phyloP scores from a whole-genome alignment of 2,888 invertebrate species.

The Smittia aterrima region DNA sequence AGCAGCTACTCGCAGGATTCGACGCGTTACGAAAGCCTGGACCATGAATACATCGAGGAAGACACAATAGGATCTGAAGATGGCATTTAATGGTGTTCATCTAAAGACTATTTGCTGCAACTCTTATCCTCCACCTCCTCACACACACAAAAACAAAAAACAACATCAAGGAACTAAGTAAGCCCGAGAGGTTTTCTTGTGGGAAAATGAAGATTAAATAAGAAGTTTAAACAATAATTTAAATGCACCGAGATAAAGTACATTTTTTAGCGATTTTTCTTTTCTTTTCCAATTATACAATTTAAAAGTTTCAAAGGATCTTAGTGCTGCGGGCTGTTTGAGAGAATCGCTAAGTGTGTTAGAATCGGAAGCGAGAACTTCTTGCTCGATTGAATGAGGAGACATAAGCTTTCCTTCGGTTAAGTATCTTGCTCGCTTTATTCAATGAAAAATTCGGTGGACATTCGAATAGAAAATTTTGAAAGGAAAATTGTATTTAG shows the following conservation, averaged over 20 bases:
- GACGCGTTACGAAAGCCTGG: constrained; percentile 19
- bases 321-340: not conserved
- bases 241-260: constrained; percentile 35
- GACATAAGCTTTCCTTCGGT: not conserved
- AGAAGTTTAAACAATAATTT: constrained; percentile 27
- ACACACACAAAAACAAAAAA: not conserved
- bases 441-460: not conserved
- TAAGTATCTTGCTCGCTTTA: not conserved
- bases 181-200: not conserved
- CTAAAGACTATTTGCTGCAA: not conserved
- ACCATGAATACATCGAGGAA: constrained; percentile 14
- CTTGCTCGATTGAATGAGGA: too few species aligned
- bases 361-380: too few species aligned
- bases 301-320: not conserved
- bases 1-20: constrained; percentile 36
- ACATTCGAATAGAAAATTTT: not conserved
- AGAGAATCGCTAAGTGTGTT: not conserved
- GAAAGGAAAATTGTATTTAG: too few species aligned
- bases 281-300: not conserved
- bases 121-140: constrained; percentile 5
- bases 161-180: not conserved
- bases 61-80: constrained; percentile 33
- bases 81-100: constrained; percentile 7
- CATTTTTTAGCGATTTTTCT: constrained; percentile 28
- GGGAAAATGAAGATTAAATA: not conserved